Conservation (phyloP, 2,113 vertebrate species). For the Zootoca vivipara region DNA sequence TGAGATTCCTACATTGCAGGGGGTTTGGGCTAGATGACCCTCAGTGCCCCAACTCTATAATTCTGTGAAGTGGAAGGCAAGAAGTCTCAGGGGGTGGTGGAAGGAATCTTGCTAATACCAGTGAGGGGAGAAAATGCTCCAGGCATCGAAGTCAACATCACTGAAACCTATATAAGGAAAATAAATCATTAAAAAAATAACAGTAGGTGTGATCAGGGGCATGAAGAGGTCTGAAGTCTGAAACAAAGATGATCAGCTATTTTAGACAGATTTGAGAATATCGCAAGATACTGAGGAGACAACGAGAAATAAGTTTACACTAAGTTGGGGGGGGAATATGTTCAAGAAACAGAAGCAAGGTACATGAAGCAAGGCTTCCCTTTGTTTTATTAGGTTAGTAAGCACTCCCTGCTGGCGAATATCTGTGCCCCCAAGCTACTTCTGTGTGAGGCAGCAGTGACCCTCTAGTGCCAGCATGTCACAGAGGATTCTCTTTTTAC, state of each 20-base stretch:
- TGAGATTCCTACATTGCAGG: too few species aligned
- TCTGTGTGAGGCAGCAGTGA: neutral
- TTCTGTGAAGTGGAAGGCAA: too few species aligned
- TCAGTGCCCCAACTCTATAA: too few species aligned
- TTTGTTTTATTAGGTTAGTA: neutral
- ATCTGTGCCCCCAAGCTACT: neutral
- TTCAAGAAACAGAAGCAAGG: neutral
- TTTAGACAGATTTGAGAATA: neutral
- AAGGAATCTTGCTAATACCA: neutral
- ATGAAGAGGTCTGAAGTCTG: neutral
- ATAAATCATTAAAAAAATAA: neutral
- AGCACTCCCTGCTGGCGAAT: neutral
- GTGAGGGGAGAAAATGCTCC: neutral
- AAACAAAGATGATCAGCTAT: neutral
- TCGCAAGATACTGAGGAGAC: neutral
- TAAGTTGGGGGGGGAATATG: neutral
- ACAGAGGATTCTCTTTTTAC: neutral
- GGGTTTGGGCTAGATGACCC: too few species aligned
- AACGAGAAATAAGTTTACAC: neutral
- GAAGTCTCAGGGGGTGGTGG: too few species aligned
- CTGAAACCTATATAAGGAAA: neutral
- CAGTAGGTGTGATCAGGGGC: neutral
- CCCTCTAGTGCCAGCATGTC: neutral
- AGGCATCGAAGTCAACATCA: neutral
- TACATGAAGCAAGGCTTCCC: constrained; percentile 1